Percentiles rank a stretch among this genome's conserved stretches.
phyloP scores from a whole-genome alignment of 2,113 vertebrate genomes.

The Synodontis membranacea region DNA sequence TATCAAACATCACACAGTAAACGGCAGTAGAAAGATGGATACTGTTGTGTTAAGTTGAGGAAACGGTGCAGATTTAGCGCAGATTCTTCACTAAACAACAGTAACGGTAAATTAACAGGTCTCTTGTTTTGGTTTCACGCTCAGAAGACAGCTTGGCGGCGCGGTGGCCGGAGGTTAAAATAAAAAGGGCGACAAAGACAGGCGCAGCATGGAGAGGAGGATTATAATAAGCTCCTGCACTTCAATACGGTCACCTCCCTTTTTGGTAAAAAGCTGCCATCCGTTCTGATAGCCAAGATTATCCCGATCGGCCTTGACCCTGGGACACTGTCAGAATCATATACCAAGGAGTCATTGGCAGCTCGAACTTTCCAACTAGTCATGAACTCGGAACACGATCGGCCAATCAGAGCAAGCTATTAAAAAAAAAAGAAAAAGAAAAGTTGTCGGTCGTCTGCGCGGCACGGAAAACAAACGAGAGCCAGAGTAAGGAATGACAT shows the following conservation, averaged over 20 bases:
- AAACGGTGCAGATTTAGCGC: neutral
- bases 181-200: slow-evolving; percentile 12
- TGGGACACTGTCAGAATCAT: neutral
- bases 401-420: neutral
- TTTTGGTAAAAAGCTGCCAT: neutral
- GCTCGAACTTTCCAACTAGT: neutral
- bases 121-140: neutral
- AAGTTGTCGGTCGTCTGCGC: neutral
- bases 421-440: neutral
- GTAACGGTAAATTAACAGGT: neutral
- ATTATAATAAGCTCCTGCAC: neutral
- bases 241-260: neutral
- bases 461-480: slow-evolving; percentile 8
- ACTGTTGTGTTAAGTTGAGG: neutral
- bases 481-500: neutral
- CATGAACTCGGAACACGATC: neutral
- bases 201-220: neutral
- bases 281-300: neutral
- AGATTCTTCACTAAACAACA: neutral
- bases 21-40: neutral
- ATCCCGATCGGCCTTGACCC: neutral
- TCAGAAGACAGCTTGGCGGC: slow-evolving; percentile 15
- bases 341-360: neutral
- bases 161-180: neutral
- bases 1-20: neutral